Base-by-base conservation (phyloP, 2,888 invertebrate species). In the Parelbella ahira region DNA sequence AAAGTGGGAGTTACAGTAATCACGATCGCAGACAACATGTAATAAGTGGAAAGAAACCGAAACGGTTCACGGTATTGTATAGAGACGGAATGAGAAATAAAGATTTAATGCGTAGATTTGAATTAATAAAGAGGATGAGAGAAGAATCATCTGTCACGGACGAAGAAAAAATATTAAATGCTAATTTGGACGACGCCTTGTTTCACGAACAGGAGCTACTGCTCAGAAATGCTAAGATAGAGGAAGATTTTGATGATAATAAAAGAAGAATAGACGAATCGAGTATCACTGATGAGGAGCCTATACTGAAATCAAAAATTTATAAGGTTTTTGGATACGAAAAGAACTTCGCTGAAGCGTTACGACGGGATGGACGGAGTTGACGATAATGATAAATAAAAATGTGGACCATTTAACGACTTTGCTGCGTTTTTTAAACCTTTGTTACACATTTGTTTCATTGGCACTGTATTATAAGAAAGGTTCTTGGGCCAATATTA, bases 271-370 rank as follows among this genome's bases (percentile, higher is more conserved):
- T 18, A 4, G 3, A 15, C 2, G 8, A 10, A 3, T 32, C 39
- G 1, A 37, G 32, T 21, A 23, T 21, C 4, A 37, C 20, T 11
- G 37, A 33, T 4, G 44, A 37, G n/a, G 44, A 44, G 8, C 15
- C 32, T 2, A 6, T 44, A 7, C 19, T 44, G 1, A 44, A 44
- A 15, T 32, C 32, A 0, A 44, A 32, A 10, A 44, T 44, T 15
- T 44, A 44, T 3, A 37, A 37, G 13, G 30, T 8, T 1, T 37
- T 44, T 10, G 44, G 37, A 0, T 37, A 19, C 4, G 19, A 7
- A 8, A 23, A 29, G 2, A 13, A 43, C 30, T 29, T 30, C 2
- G 9, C 29, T 18, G 3, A 13, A 5, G 23, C 3, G 0, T 23
- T 10, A 9, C 13, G 3, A 37, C 3, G n/a, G n/a, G n/a, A n/a